phyloP scores from a whole-genome alignment of 2,888 invertebrate genomes.

The Pseudeuparius sepicola region DNA sequence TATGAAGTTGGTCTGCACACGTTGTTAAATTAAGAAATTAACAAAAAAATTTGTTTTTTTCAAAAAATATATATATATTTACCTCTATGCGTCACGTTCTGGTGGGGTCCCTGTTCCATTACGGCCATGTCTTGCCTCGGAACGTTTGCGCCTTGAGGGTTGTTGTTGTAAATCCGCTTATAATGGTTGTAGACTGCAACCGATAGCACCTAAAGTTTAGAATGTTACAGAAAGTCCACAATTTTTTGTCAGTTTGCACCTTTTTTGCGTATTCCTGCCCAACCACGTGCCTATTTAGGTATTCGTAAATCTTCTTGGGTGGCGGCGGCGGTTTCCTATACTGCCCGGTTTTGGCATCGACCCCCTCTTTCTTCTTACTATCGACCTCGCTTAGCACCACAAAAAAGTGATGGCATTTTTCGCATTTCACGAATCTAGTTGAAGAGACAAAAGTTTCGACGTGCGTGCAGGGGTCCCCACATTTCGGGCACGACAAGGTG shows the following conservation, averaged over 20 bases:
- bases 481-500: conserved; percentile 87
- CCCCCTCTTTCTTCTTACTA: conserved; percentile 80
- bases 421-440: conserved; percentile 89
- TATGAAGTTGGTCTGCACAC: conserved; percentile 71
- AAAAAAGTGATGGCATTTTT: conserved; percentile 96
- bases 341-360: conserved; percentile 58
- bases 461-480: conserved; percentile 77
- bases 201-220: conserved; percentile 57
- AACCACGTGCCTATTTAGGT: conserved; percentile 91
- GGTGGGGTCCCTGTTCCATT: conserved; percentile 58
- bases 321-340: conserved; percentile 86
- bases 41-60: background rate
- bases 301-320: conserved; percentile 94
- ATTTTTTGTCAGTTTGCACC: conserved; percentile 29
- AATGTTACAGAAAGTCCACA: background rate
- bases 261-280: conserved; percentile 97
- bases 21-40: too few relatives aligned
- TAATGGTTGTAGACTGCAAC: conserved; percentile 99
- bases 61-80: conserved; percentile 20
- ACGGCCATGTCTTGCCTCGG: conserved; percentile 42
- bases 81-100: conserved; percentile 64
- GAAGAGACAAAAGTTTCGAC: conserved; percentile 96
- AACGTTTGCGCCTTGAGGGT: conserved; percentile 42
- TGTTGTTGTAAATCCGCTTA: conserved; percentile 92
- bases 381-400: conserved; percentile 91